Base-by-base conservation (phyloP, 2,888 invertebrate species). In the Lithophane leautieri region DNA sequence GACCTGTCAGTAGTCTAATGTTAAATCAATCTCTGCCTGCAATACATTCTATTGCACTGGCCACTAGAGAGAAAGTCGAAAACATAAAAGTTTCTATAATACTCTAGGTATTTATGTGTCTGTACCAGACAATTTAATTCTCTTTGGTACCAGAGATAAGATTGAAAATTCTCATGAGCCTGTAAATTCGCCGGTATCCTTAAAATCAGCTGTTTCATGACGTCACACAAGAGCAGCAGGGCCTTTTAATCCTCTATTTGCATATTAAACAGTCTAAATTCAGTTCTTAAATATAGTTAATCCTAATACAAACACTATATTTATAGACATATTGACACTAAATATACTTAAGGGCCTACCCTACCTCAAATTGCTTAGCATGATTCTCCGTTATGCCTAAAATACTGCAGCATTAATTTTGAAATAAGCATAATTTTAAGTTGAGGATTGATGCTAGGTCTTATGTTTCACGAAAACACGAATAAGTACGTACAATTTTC, bases 271-370 rank as follows among this genome's bases (percentile, higher is more conserved):
- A 28, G 19, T 60, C 60, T 73, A 42, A 75, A 56, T 56, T 25
- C 9, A 42, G 40, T 50, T 58, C 9, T 7, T 7, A 78, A 47
- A 28, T n/a, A 40, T 42, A 0, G n/a, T 69, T 69, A 50, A 67
- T 67, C 19, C 6, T 47, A 65, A 77, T 28, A 47, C 25, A 50
- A 63, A n/a, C 47, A 28, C 16, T 14, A 42, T 50, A 62, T 78
- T 42, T 56, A 58, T 75, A 63, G 50, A 60, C 47, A 50, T 9
- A 28, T 66, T 40, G 12, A 28, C 28, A 47, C 47, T 12, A 40
- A 76, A 50, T 50, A 54, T 19, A 34, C 34, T 34, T 34, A 34
- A 34, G 34, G 34, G 34, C 34, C 2, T 3, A 34, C 34, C 34
- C 34, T 34, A 34, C 34, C 34, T 34, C 34, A 34, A 34, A 34